Evolutionary conservation across 2,797 vertebrate genomes (phyloP), one percentile per base, ranked within the genome.

Genomic region (Remorina albescens): DNA sequence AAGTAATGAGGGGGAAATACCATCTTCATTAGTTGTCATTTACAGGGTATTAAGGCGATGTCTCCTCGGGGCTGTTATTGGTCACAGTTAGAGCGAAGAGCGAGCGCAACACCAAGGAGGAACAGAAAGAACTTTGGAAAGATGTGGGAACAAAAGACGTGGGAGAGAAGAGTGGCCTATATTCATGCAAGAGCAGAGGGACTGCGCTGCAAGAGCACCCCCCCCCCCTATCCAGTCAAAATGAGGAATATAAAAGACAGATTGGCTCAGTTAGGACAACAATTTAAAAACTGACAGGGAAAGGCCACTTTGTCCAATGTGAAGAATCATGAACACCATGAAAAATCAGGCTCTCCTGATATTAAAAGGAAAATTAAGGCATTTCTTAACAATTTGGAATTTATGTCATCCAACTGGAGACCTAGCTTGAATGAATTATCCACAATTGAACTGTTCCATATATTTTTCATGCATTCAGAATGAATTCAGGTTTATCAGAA

Each of bases 11-110:
- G 67, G 67, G 76, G 71, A 80, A 78, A 84, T 76, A 84, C 60
- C 76, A 80, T 88, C 84, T 87, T 91, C 86, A 93, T 94, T 94
- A 94, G 84, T 58, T 81, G 90, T 89, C 86, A 92, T 92, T 93
- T 91, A 86, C 67, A 83, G 81, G 84, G 84, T 89, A 91, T 92
- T 91, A 93, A 28, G 19, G 49, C 41, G 19, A 57, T 56, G 68
- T 47, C 51, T 88, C 90, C 90, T 89, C 66, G 1, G 78, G 91
- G 89, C 89, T 78, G 67, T 41, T 72, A 80, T 90, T 86, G 89
- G 90, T 92, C 88, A 91, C 74, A 80, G 70, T 78, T 76, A 78
- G 62, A 57, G 74, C 54, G 5, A 71, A 71, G 66, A 67, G 71
- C 2, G 19, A 65, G 59, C 50, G 65, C 32, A n/a, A 51, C 49